Base-by-base conservation (phyloP, 2,888 invertebrate species). In the Epicampocera succincta region DNA sequence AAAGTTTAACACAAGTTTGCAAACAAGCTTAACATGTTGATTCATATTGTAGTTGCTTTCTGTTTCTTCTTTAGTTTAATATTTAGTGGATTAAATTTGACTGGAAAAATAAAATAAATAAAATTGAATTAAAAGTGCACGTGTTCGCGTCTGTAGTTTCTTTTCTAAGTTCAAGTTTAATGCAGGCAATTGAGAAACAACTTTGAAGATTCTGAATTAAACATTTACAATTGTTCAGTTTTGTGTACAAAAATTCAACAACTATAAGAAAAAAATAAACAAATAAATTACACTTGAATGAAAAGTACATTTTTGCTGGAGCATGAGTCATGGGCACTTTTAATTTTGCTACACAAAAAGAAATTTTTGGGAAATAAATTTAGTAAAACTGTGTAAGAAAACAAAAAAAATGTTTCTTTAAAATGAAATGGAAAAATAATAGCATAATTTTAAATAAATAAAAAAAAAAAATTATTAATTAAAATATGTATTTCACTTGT, bases 131-230 rank as follows among this genome's bases (percentile, higher is more conserved):
- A 38, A 68, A 42, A 25, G 38, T 33, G 3, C 48, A 60, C 29
- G 33, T 71, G 46, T 25, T 15, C 29, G 25, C 46, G 5, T 42
- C 50, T 33, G 8, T 4, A 25, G n/a, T 72, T 40, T 4, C 21
- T 50, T 38, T 25, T 33, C 2, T 46, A 42, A 72, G 72, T 72
- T 72, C 61, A 72, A 72, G 72, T 72, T 71, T 71, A 71, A 60
- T 71, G 15, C 19, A 17, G 25, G 15, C 60, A 50, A 58, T 60
- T 60, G 48, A 50, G 33, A 58, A 40, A 48, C 44, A 6, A 21
- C 40, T 52, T 25, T 21, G 2, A 63, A 38, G 19, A 38, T n/a
- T 17, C 21, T 40, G 15, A 8, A 38, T 65, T 50, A 38, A 21
- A 50, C 4, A 38, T 65, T 50, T 65, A 38, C 65, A 65, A 65